Base-by-base conservation (phyloP, 2,113 vertebrate genomes). In the Fulmarus glacialis region DNA sequence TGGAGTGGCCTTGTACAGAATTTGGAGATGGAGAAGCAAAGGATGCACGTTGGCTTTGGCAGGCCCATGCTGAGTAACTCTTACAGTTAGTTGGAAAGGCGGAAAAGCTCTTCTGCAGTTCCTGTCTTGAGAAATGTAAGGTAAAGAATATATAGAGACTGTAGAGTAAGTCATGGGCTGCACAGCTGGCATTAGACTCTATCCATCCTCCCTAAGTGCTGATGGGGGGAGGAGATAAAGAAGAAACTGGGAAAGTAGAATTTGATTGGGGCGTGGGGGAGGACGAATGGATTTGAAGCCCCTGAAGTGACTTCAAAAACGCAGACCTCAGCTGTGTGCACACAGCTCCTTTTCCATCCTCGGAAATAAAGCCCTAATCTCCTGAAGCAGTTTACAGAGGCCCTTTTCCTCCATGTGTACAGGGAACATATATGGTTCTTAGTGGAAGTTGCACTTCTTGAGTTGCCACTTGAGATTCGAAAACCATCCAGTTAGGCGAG, bases 1-100 rank as follows among this genome's bases (percentile, higher is more conserved):
- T 0, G 0, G 2, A 3, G 5, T 34, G 36, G 15, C 29, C 48
- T 43, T n/a, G 42, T 15, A 11, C 6, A 58, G 73, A 73, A 36
- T 77, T 42, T 59, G 60, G 6, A 2, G 43, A 30, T 34, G 48
- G 48, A 58, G 40, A 52, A 90, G 59, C 26, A 64, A 26, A 85
- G 36, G 48, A 14, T 40, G 48, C 30, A 16, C 0, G 0, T 8
- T 72, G 62, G 19, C 27, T 74, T 82, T 79, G 68, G 29, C 36
- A 56, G 29, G 42, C 0, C 20, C 4, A 2, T 15, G 26, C 30
- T 60, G 50, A 74, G 50, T 29, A 55, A 43, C 30, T 10, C 21
- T 29, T 34, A 9, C 11, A 80, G 48, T 17, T 68, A 77, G 43
- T 17, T 68, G 62, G 18, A 70, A 64, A 59, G 18, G 17, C 16